Percentiles rank a stretch among this genome's conserved stretches.
phyloP scores from a whole-genome alignment of 1,140 invertebrate species.

The Diprion similis region DNA sequence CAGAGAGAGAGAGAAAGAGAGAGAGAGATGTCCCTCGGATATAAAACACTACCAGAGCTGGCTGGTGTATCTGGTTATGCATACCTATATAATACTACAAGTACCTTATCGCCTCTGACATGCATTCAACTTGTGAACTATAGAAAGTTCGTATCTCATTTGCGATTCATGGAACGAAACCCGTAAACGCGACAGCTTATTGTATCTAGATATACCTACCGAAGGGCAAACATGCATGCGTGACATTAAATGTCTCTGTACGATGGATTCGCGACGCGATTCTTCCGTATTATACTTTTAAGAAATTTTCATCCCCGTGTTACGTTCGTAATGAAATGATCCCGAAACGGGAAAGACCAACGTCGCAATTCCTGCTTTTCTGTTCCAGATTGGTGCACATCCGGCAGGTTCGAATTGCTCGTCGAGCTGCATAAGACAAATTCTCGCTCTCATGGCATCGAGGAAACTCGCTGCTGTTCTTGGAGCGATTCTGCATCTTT shows the following conservation, averaged over 20 bases:
- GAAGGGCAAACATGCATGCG: too few species aligned
- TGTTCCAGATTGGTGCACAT: slow-evolving; percentile 40
- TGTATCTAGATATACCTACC: not conserved
- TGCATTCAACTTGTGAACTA: slow-evolving; percentile 58
- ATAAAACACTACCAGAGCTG: not conserved
- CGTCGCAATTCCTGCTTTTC: slow-evolving; percentile 28
- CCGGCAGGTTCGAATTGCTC: not conserved
- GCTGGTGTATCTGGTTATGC: too few species aligned
- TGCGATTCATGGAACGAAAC: slow-evolving; percentile 17
- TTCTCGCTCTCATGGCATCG: slow-evolving; percentile 55
- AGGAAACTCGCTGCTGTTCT: slow-evolving; percentile 52
- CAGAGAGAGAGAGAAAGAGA: not conserved
- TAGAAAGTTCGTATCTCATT: slow-evolving; percentile 60
- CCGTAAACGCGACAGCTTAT: slow-evolving; percentile 1
- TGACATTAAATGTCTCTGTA: too few species aligned
- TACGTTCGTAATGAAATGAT: too few species aligned
- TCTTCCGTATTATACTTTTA: too few species aligned
- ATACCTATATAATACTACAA: not conserved
- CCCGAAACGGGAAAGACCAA: too few species aligned
- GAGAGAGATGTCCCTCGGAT: not conserved
- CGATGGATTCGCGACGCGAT: too few species aligned
- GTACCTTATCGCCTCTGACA: slow-evolving; percentile 14
- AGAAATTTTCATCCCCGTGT: too few species aligned
- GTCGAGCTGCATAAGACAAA: not conserved
- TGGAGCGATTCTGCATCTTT: slow-evolving; percentile 51